Base-by-base conservation (phyloP, 2,888 invertebrate species). In the Oscheius sp. region DNA sequence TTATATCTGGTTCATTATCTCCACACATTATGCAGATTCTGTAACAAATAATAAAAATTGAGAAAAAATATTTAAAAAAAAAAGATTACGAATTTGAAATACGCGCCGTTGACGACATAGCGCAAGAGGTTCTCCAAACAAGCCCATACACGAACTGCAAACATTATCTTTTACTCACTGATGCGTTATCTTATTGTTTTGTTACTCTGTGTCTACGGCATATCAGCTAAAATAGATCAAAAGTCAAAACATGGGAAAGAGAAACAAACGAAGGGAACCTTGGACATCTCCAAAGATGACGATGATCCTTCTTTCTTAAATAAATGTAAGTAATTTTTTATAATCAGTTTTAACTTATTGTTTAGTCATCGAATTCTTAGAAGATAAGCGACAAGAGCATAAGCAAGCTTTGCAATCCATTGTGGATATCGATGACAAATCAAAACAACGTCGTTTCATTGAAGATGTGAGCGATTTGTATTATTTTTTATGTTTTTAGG, bases 391-490 rank as follows among this genome's bases (percentile, higher is more conserved):
- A 24, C 14, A 28, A 28, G 59, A 59, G 28, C 59, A 59, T 41
- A 26, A 28, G 14, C 4, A n/a, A 2, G 59, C 59, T 6, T 0
- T 59, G 14, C 59, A 28, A 28, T 59, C 59, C 30, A 59, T 59
- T 24, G 59, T 59, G 4, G 59, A 44, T 30, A 59, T 59, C 28
- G 59, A 59, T n/a, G 44, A 59, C 28, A 41, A 44, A 26, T 41
- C 59, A 8, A 41, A 59, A 44, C 59, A 59, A 17, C 41, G 59
- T 2, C 2, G 24, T n/a, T 62, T 62, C 24, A 28, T 62, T 17
- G 62, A 62, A 50, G 62, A 62, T 32, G 62, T 62, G n/a, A n/a
- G 49, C 20, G 28, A 33, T 17, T 17, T 20, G 32, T 28, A 6
- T 44, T 17, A 17, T 17, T n/a, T 9, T n/a, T 33, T 17, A 33